Conservation (phyloP, 2,113 vertebrate genomes). For the Hassar affinis region DNA sequence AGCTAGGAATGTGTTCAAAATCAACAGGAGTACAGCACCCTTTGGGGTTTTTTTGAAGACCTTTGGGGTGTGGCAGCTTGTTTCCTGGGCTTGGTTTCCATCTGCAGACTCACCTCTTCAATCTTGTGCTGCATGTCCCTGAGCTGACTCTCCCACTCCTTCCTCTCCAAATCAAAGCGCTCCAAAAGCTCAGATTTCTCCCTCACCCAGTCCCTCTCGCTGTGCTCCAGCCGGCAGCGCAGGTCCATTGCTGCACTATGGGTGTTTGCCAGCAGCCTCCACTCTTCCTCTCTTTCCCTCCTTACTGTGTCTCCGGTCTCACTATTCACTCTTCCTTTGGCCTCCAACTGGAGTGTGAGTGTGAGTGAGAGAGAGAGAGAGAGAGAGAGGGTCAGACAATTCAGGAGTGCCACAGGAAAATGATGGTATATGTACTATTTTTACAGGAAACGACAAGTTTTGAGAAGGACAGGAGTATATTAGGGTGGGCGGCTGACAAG, state of each 20-base stretch:
- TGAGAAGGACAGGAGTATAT: constrained; percentile 43
- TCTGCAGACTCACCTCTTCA: constrained; percentile 82
- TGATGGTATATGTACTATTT: not conserved
- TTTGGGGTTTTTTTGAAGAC: not conserved
- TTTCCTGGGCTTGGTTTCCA: constrained; percentile 30
- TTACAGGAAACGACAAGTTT: constrained; percentile 9
- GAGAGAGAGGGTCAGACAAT: constrained; percentile 10
- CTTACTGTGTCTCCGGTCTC: constrained; percentile 66
- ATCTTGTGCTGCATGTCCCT: constrained; percentile 95
- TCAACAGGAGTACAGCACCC: constrained; percentile 1
- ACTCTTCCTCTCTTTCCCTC: constrained; percentile 74
- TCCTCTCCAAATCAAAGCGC: constrained; percentile 89
- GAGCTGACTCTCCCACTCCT: constrained; percentile 94
- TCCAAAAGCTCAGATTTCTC: constrained; percentile 91
- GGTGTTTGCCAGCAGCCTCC: constrained; percentile 71
- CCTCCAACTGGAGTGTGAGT: constrained; percentile 66
- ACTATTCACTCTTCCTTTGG: constrained; percentile 60
- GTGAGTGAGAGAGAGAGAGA: constrained; percentile 4
- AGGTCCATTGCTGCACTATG: constrained; percentile 82
- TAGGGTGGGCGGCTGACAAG: constrained; percentile 22
- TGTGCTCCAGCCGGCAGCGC: constrained; percentile 80
- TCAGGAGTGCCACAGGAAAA: constrained; percentile 9
- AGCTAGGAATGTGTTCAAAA: not conserved
- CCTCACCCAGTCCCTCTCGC: constrained; percentile 81
- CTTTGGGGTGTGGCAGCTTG: constrained; percentile 26